Evolutionary conservation across 2,113 vertebrate species (phyloP), one percentile per base, ranked within the genome.

Genomic region (Cephalopterus ornatus): DNA sequence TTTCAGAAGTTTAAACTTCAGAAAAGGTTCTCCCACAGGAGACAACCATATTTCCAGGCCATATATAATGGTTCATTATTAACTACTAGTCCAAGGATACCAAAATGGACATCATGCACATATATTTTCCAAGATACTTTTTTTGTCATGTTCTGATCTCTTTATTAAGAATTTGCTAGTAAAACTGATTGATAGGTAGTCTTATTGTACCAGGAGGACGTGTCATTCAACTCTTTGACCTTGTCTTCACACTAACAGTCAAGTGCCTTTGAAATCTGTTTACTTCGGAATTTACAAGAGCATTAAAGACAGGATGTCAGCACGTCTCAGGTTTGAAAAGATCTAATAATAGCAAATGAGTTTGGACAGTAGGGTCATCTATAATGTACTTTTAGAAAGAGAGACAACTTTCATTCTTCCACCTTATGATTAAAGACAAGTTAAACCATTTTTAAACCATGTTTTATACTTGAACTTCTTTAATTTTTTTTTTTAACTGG

Each of bases 141-240:
- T 94, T 89, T 82, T 81, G 35, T 76, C 62, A 79, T 27, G 12
- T 95, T 92, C 70, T 67, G 33, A 72, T 92, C 79, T 87, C 73
- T 91, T 86, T 65, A 82, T 94, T 81, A 95, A 87, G 62, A 96
- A 89, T 42, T 77, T 91, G 83, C 53, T 73, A 92, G 62, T 94
- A 95, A 96, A 97, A 93, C 80, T 96, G 96, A 97, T 95, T 96
- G 95, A 96, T 95, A 70, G 68, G 61, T 81, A 84, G n/a, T 78
- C 91, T 91, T 66, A 96, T 44, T 88, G 89, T 83, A 95, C 19
- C 7, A 91, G 70, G 95, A 97, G 47, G 74, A 96, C 58, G 37
- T 79, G 62, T 79, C 93, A 89, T 89, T 92, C 95, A 92, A 66
- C 59, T 85, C 90, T 95, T 88, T 96, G 88, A 95, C 96, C 92